A percentile compares a stretch with the other conserved stretches of the same genome.
Evolutionary conservation across 2,113 vertebrate genomes (phyloP).

Genomic region (Pterocles orientalis): DNA sequence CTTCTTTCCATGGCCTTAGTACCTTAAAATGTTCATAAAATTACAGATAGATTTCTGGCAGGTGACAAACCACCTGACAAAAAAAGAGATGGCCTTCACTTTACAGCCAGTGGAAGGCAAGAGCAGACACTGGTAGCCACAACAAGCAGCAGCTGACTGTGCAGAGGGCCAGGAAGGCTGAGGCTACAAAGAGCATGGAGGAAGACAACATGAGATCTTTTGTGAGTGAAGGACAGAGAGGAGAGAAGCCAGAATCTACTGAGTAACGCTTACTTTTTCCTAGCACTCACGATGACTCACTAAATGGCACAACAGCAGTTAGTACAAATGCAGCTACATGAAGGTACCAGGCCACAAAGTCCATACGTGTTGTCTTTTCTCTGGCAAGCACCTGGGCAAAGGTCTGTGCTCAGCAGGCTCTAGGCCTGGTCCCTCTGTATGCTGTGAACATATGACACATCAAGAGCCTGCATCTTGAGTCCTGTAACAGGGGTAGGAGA

Average conservation of each 20-base stretch:
- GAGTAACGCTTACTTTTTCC: background rate
- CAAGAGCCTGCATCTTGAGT: background rate
- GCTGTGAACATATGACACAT: rapidly evolving
- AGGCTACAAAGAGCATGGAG: background rate
- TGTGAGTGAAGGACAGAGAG: background rate
- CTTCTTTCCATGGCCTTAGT: background rate
- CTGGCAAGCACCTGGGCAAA: background rate
- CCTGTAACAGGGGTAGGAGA: background rate
- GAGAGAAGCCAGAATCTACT: background rate
- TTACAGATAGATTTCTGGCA: background rate
- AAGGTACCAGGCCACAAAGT: background rate
- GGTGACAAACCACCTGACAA: background rate
- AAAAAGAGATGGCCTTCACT: background rate
- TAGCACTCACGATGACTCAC: background rate
- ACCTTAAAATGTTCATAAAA: background rate
- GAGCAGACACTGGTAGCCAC: background rate
- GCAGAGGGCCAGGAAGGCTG: background rate
- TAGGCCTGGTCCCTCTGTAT: background rate
- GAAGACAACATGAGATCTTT: background rate
- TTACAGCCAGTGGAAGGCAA: background rate
- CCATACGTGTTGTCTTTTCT: background rate
- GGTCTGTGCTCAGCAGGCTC: background rate
- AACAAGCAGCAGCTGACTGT: background rate
- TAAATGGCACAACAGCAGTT: background rate
- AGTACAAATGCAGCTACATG: background rate